Base-by-base conservation (phyloP, 2,113 vertebrate species). In the Crocuta crocuta region DNA sequence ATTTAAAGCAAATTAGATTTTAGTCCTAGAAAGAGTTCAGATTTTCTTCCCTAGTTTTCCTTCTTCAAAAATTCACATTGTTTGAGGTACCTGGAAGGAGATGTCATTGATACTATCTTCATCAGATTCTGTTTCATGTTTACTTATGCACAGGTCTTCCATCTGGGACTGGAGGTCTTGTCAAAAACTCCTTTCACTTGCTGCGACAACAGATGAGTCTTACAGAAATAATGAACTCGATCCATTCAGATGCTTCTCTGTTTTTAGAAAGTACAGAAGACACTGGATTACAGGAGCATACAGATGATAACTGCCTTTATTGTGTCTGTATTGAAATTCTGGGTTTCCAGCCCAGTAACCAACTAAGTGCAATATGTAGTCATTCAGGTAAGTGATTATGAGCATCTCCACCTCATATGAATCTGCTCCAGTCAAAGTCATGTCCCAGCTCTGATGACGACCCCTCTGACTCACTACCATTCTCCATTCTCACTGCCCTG, bases 141-240 rank as follows among this genome's bases (percentile, higher is more conserved):
- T 97, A 66, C 33, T 96, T 97, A 58, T 16, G 84, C 65, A n/a
- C 93, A 99, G 99, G 98, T 98, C 97, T 99, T 95, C 96, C 98
- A 16, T 98, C 96, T 97, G 99, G 98, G 98, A 84, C 99, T 90
- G 85, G 97, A 94, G 98, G 99, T 76, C 95, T 98, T 96, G 98
- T 99, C 24, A 99, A 99, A 98, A 99, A 99, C 65, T 99, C 99
- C 65, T 99, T 99, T 81, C 99, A 99, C 94, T 98, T 99, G 89
- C 99, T 99, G 4, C 99, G 99, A 89, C 99, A 99, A 68, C 99
- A 99, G 98, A 99, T 99, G 98, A 99, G 99, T 93, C 99, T 99
- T 95, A 99, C 99, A 0, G 99, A 99, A 99, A 99, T 99, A 97
- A 99, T 99, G 97, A 99, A 99, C n/a, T 99, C 98, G 28, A 99